Conservation (phyloP, 2,888 invertebrate genomes). For the Alsophila aescularia region DNA sequence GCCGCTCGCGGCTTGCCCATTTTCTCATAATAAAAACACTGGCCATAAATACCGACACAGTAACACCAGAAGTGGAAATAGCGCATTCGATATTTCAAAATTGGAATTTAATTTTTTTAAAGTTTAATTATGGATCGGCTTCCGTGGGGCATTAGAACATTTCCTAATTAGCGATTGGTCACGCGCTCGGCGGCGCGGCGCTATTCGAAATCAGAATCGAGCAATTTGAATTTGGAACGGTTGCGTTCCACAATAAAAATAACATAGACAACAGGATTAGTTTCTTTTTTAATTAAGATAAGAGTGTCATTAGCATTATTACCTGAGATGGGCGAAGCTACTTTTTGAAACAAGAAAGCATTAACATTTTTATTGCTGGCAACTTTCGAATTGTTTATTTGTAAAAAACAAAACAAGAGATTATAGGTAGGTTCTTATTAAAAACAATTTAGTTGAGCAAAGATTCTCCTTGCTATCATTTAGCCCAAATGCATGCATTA, state of each 20-base stretch:
- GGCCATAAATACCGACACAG: constrained; percentile 57
- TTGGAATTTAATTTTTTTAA: constrained; percentile 74
- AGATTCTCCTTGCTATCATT: no score
- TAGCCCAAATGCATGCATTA: no score
- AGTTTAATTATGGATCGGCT: constrained; percentile 82
- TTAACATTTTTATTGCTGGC: constrained; percentile 12
- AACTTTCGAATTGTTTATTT: constrained; percentile 2
- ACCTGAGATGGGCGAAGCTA: constrained; percentile 12
- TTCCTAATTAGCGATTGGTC: constrained; percentile 84
- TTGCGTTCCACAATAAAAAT: constrained; percentile 56
- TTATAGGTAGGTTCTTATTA: no score
- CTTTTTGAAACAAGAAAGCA: constrained; percentile 12
- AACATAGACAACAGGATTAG: constrained; percentile 54
- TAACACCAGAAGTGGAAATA: constrained; percentile 73
- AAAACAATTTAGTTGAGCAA: no score
- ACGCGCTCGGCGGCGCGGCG: constrained; percentile 70
- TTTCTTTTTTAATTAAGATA: constrained; percentile 54
- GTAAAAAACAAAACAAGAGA: neutral
- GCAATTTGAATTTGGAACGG: constrained; percentile 81
- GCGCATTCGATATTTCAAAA: constrained; percentile 73
- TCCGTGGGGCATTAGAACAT: constrained; percentile 69
- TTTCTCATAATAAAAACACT: constrained; percentile 33
- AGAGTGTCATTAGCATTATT: constrained; percentile 47
- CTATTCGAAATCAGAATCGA: constrained; percentile 72
- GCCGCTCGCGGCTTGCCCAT: constrained; percentile 15